Conservation (phyloP, 2,888 invertebrate genomes). For the Arctia plantaginis region DNA sequence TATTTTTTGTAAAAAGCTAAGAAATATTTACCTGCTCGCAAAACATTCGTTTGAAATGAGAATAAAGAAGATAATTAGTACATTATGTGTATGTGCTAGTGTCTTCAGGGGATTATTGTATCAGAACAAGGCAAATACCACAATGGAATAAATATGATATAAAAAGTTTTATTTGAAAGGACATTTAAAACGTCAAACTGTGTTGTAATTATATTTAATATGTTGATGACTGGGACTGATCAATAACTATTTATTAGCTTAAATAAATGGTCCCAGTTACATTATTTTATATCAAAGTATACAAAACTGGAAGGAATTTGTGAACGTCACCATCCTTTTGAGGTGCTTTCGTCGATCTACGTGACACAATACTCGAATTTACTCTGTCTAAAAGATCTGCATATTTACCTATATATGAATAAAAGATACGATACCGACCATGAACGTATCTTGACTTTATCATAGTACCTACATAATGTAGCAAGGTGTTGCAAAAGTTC, state of each 20-base stretch:
- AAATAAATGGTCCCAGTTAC: too few species aligned
- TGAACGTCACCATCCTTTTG: not conserved
- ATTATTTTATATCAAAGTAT: not conserved
- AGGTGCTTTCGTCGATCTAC: not conserved
- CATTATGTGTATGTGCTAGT: too few species aligned
- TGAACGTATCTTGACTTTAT: not conserved
- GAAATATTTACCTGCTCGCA: not conserved
- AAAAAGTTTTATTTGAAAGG: not conserved
- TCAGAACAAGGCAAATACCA: not conserved
- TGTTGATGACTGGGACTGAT: not conserved
- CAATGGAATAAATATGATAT: not conserved
- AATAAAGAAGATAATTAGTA: not conserved
- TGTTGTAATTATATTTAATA: not conserved
- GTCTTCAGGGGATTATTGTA: too few species aligned
- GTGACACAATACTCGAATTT: not conserved
- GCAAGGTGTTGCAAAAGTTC: not conserved
- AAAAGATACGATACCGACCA: not conserved
- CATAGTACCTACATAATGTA: not conserved
- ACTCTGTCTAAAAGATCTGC: not conserved
- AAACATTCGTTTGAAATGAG: not conserved
- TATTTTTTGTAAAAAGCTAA: not conserved
- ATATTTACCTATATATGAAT: slow-evolving; percentile 2
- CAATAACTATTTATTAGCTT: not conserved
- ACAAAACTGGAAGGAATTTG: not conserved
- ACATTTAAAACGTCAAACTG: too few species aligned